Evolutionary conservation across 2,113 vertebrate species (phyloP), one percentile per base, ranked within the genome.

Genomic region (Lepus americanus): DNA sequence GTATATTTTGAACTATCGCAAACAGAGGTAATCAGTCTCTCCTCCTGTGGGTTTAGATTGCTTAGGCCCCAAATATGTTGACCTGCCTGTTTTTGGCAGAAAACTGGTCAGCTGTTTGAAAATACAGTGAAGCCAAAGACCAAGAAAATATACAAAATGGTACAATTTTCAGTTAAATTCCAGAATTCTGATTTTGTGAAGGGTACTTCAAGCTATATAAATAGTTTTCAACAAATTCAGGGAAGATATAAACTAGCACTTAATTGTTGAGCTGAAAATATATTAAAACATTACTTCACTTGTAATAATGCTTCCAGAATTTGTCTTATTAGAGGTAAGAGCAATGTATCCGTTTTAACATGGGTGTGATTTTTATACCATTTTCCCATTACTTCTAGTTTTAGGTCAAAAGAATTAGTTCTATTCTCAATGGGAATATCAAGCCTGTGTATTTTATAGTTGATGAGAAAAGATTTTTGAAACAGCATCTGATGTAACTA

Each of bases 191-290:
- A 85, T 85, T 88, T 92, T 55, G 69, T 72, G 9, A 78, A 11
- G 6, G 64, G 2, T 59, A 74, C 23, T 10, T 82, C 29, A 78
- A 84, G 44, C 27, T 66, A 89, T 25, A 94, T 73, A 79, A 86
- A 82, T 8, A 7, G 12, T 70, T 94, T 94, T 88, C 63, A 66
- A 70, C 22, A 86, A 72, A 86, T 74, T 81, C 33, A 69, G 36
- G 64, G 74, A 84, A 31, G 69, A 88, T 92, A 96, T 39, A 95
- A 87, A 81, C 95, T 89, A 95, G 27, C 39, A 94, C 79, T n/a
- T 86, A 90, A 87, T 94, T 94, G 29, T 74, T 70, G 25, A 95
- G 1, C 36, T 61, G 6, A 74, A 93, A 90, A 69, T 17, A 39
- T 73, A 90, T 51, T 64, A 77, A 81, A 92, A 29, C 36, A 44